Conservation (phyloP, 2,797 vertebrate species). For the Thunnus albacares region DNA sequence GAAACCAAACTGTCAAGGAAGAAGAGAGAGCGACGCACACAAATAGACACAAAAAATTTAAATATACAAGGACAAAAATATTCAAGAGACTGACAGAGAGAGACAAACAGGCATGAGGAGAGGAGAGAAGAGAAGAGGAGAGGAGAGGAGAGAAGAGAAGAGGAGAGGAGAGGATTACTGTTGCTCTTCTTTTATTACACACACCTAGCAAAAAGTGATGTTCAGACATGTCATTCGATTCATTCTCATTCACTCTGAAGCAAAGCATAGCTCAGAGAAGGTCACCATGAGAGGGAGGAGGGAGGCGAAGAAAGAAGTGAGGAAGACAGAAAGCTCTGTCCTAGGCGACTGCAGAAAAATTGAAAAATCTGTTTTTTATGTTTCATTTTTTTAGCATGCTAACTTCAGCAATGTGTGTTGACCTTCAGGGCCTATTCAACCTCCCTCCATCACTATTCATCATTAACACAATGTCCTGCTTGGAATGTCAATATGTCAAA, state of each 20-base stretch:
- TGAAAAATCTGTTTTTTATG: too few relatives aligned
- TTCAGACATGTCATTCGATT: background rate
- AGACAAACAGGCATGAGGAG: background rate
- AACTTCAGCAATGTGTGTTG: constrained; percentile 14
- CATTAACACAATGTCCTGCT: background rate
- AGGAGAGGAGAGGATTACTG: background rate
- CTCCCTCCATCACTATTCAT: constrained; percentile 26
- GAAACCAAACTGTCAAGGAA: constrained; percentile 37
- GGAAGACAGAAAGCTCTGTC: constrained; percentile 19
- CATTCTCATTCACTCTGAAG: constrained; percentile 23
- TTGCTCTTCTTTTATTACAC: background rate
- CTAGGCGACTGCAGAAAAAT: constrained; percentile 29
- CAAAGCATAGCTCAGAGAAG: constrained; percentile 27
- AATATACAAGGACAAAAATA: constrained; percentile 1
- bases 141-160: background rate
- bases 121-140: background rate
- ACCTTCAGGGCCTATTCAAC: constrained; percentile 27
- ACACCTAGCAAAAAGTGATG: background rate
- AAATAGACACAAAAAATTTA: background rate
- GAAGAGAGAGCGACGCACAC: constrained; percentile 5
- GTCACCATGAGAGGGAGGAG: background rate
- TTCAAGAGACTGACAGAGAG: background rate
- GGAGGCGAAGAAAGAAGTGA: background rate
- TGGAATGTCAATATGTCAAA: background rate
- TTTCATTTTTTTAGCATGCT: constrained; percentile 28